phyloP scores from a whole-genome alignment of 1,140 invertebrate species.

The Zaprionus taronus region DNA sequence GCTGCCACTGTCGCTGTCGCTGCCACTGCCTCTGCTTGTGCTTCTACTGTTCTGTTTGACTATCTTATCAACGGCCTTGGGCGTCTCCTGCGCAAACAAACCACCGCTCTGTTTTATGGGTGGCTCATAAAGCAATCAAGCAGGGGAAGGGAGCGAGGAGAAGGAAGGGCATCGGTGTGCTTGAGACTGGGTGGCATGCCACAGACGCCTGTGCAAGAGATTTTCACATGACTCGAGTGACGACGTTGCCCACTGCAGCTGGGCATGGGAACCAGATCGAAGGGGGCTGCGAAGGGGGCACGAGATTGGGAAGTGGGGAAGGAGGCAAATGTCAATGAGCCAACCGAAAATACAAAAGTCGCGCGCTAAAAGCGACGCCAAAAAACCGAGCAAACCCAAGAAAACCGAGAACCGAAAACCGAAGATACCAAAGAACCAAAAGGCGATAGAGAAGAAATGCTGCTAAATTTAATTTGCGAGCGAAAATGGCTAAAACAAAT shows the following conservation, averaged over 20 bases:
- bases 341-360: slow-evolving; percentile 40
- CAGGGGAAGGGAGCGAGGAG: not conserved
- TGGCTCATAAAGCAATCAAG: slow-evolving; percentile 35
- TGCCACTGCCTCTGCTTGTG: not conserved
- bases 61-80: slow-evolving; percentile 59
- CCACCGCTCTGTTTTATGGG: slow-evolving; percentile 22
- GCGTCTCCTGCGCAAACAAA: slow-evolving; percentile 43
- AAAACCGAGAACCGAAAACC: slow-evolving; percentile 5
- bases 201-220: slow-evolving; percentile 18
- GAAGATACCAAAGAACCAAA: slow-evolving; percentile 20
- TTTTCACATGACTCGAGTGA: slow-evolving; percentile 47
- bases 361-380: slow-evolving; percentile 41
- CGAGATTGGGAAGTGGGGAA: slow-evolving; percentile 11
- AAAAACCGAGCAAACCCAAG: slow-evolving; percentile 25
- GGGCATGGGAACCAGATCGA: slow-evolving; percentile 9
- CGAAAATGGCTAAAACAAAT: slow-evolving; percentile 43
- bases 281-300: slow-evolving; percentile 6
- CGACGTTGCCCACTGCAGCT: slow-evolving; percentile 16
- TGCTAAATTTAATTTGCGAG: slow-evolving; percentile 53
- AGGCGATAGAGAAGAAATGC: slow-evolving; percentile 25
- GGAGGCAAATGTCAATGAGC: slow-evolving; percentile 59
- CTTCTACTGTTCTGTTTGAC: slow-evolving; percentile 16
- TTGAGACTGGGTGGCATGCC: slow-evolving; percentile 21
- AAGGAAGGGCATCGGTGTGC: not conserved
- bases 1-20: not conserved